Percentiles rank a stretch among this genome's conserved stretches.
Conservation (phyloP, 2,113 vertebrate species). For the Psettodes erumei region DNA sequence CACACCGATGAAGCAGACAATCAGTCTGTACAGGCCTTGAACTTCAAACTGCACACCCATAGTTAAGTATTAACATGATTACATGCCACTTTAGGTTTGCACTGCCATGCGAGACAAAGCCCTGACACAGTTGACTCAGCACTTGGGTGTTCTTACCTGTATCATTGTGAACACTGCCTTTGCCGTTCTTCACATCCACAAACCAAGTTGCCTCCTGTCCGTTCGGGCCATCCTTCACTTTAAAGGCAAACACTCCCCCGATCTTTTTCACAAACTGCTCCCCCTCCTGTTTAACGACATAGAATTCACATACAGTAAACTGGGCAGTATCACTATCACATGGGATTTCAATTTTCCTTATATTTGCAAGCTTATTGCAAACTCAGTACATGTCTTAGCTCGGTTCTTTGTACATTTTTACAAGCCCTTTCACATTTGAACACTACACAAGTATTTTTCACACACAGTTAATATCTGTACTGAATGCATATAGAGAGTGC, state of each 20-base stretch:
- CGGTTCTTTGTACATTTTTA: neutral
- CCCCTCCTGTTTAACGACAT: conserved; percentile 86
- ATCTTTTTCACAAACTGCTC: conserved; percentile 96
- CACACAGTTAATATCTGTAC: neutral
- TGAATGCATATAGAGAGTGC: neutral
- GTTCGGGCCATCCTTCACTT: conserved; percentile 91
- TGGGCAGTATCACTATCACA: neutral
- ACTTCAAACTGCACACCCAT: neutral
- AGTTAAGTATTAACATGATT: conserved; percentile 6
- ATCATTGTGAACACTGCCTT: conserved; percentile 88
- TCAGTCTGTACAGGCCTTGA: neutral
- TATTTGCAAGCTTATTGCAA: neutral
- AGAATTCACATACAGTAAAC: neutral
- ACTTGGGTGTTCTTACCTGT: conserved; percentile 80
- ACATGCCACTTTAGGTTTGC: no score
- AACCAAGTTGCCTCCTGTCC: conserved; percentile 93
- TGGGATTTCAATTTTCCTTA: neutral
- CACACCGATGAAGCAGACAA: neutral
- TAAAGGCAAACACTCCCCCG: conserved; percentile 95
- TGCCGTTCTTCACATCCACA: conserved; percentile 95
- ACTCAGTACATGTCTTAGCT: neutral
- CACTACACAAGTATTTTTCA: neutral
- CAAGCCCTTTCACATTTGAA: no score
- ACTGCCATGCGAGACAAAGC: neutral
- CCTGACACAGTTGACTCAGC: neutral